Conservation (phyloP, 64 coral and sea anemone genomes). For the Stichodactyla mertensii region DNA sequence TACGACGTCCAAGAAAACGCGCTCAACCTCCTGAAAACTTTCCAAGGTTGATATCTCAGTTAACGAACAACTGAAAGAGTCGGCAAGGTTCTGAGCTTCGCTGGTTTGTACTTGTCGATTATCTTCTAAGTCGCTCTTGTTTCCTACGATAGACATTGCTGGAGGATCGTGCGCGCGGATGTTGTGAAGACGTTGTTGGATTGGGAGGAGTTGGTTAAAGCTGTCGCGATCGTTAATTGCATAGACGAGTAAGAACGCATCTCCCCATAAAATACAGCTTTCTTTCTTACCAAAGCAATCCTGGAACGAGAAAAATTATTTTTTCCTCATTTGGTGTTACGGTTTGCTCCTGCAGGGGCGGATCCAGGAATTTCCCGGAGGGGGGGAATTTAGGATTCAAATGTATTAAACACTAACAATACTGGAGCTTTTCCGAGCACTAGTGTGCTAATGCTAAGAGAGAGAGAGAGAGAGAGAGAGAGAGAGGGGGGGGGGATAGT, state of each 20-base stretch:
- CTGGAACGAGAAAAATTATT: slow-evolving; percentile 4
- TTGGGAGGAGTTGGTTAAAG: slow-evolving; percentile 24
- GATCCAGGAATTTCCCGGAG: too few species aligned
- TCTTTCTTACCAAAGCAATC: slow-evolving; percentile 48
- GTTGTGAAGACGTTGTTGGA: slow-evolving; percentile 22
- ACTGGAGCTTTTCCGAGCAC: too few species aligned
- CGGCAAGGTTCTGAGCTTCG: slow-evolving; percentile 34
- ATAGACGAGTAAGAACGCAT: slow-evolving; percentile 56
- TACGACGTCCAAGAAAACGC: slow-evolving; percentile 29
- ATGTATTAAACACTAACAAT: too few species aligned
- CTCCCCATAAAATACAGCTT: slow-evolving; percentile 54
- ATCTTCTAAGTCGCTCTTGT: slow-evolving; percentile 48
- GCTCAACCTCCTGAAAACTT: slow-evolving; percentile 47
- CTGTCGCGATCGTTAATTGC: slow-evolving; percentile 60
- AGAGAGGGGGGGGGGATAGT: too few species aligned
- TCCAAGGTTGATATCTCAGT: slow-evolving; percentile 42
- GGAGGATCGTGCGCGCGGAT: slow-evolving; percentile 5
- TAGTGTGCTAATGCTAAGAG: too few species aligned
- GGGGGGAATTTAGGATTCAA: too few species aligned
- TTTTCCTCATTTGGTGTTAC: neutral
- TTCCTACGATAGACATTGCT: slow-evolving; percentile 45
- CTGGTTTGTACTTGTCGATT: slow-evolving; percentile 35
- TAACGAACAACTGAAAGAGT: slow-evolving; percentile 37
- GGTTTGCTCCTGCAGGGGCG: too few species aligned
- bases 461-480: too few species aligned